Percentiles rank a stretch among this genome's conserved stretches.
These are phyloP conservation scores for Artemia franciscana DNA, from an alignment of 1,140 invertebrate genomes.

Conservation along the genomic window DNA sequence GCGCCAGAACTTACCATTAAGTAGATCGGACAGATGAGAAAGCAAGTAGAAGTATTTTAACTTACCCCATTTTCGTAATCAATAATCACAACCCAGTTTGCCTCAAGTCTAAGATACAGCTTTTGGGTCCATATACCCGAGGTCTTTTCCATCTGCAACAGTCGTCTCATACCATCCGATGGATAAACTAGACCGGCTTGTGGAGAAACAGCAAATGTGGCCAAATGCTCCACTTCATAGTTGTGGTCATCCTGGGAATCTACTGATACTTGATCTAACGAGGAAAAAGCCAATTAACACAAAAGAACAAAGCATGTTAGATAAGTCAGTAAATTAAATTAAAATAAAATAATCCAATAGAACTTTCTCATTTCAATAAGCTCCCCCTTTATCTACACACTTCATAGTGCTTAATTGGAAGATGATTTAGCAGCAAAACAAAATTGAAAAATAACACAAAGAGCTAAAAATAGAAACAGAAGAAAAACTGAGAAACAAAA, in stretches of 20 bases:
- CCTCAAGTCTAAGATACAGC: constrained; percentile 73
- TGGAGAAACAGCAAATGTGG: constrained; percentile 81
- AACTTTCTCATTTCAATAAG: too few relatives aligned
- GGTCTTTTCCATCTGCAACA: constrained; percentile 86
- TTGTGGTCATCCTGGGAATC: constrained; percentile 31
- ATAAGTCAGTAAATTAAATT: too few relatives aligned
- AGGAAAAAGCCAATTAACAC: neutral
- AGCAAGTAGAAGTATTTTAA: constrained; percentile 10
- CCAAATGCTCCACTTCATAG: constrained; percentile 85
- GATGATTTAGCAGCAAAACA: too few relatives aligned
- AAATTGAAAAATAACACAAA: too few relatives aligned
- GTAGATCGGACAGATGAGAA: too few relatives aligned
- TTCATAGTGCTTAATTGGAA: too few relatives aligned
- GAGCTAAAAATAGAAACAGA: too few relatives aligned
- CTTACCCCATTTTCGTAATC: constrained; percentile 86
- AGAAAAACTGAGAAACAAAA: too few relatives aligned
- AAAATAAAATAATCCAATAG: too few relatives aligned
- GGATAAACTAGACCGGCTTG: constrained; percentile 65
- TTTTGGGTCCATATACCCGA: constrained; percentile 98
- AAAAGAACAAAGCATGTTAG: too few relatives aligned
- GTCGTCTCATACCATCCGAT: constrained; percentile 78
- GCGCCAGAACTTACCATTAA: too few relatives aligned
- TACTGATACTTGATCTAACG: constrained; percentile 7
- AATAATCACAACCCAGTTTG: constrained; percentile 70
- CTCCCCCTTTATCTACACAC: too few relatives aligned